Percentiles rank a stretch among this genome's conserved stretches.
Conservation (phyloP, 1,140 invertebrate genomes). For the Zaprionus gabonicus region DNA sequence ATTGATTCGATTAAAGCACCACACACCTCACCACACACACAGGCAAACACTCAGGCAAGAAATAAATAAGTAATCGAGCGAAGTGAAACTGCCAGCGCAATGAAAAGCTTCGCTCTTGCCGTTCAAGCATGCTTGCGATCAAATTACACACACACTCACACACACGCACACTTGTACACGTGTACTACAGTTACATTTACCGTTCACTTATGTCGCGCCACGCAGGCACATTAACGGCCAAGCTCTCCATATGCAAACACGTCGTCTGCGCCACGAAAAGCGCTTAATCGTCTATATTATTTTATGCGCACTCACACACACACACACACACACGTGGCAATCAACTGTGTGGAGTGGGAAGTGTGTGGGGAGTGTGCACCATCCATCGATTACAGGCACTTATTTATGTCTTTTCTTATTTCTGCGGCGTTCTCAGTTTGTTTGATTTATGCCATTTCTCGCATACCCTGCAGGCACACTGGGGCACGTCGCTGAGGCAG, state of each 20-base stretch:
- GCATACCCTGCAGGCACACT: slow-evolving; percentile 31
- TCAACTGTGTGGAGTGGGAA: slow-evolving; percentile 28
- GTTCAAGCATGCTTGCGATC: slow-evolving; percentile 65
- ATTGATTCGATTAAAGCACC: slow-evolving; percentile 65
- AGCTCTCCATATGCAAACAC: slow-evolving; percentile 67
- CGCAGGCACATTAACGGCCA: slow-evolving; percentile 70
- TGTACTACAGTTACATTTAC: slow-evolving; percentile 53
- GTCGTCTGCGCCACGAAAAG: slow-evolving; percentile 23
- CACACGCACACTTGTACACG: slow-evolving; percentile 25
- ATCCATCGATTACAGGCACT: slow-evolving; percentile 73
- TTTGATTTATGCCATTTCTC: slow-evolving; percentile 44
- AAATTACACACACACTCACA: slow-evolving; percentile 54
- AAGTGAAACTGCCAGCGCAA: slow-evolving; percentile 29
- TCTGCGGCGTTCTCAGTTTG: slow-evolving; percentile 54
- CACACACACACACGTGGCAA: slow-evolving; percentile 18
- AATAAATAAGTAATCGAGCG: slow-evolving; percentile 57
- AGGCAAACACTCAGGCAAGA: slow-evolving; percentile 37
- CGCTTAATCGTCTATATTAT: slow-evolving; percentile 58
- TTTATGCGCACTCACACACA: slow-evolving; percentile 39
- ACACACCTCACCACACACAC: slow-evolving; percentile 32
- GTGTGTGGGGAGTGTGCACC: slow-evolving; percentile 11
- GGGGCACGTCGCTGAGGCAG: neutral
- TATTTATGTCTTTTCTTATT: slow-evolving; percentile 70
- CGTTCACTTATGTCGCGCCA: slow-evolving; percentile 73
- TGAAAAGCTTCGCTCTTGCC: slow-evolving; percentile 53